Conservation (phyloP, 2,113 vertebrate species). For the Bujurquina vittata region DNA sequence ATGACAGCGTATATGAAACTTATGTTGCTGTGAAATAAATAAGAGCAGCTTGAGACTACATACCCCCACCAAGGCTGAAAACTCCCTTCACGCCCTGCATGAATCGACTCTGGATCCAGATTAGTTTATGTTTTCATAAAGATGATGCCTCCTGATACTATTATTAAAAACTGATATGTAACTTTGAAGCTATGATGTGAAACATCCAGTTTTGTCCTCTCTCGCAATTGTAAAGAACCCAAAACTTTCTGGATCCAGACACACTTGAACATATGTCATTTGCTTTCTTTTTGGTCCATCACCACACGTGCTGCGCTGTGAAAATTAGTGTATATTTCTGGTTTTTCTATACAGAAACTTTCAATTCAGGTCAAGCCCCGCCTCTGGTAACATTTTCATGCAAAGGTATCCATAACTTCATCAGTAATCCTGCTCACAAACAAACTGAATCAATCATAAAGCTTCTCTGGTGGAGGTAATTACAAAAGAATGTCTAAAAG, state of each 20-base stretch:
- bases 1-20: constrained; percentile 15
- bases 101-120: background rate
- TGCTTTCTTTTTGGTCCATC: too few species aligned
- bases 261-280: too few species aligned
- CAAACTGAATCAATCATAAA: background rate
- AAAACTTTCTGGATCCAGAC: background rate
- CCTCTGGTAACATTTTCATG: background rate
- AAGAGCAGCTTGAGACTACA: background rate
- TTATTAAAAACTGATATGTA: background rate
- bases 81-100: too few species aligned
- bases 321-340: background rate
- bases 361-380: too few species aligned
- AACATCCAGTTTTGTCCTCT: background rate
- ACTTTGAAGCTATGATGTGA: background rate
- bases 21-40: constrained; percentile 37
- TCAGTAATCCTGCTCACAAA: background rate
- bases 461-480: background rate
- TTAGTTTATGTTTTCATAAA: background rate
- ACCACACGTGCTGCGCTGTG: too few species aligned
- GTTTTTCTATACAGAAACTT: too few species aligned
- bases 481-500: background rate
- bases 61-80: background rate
- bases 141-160: background rate
- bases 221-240: background rate
- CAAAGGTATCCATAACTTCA: background rate